Evolutionary conservation across 2,888 invertebrate species (phyloP).

Genomic region (Leptopilina syphax): DNA sequence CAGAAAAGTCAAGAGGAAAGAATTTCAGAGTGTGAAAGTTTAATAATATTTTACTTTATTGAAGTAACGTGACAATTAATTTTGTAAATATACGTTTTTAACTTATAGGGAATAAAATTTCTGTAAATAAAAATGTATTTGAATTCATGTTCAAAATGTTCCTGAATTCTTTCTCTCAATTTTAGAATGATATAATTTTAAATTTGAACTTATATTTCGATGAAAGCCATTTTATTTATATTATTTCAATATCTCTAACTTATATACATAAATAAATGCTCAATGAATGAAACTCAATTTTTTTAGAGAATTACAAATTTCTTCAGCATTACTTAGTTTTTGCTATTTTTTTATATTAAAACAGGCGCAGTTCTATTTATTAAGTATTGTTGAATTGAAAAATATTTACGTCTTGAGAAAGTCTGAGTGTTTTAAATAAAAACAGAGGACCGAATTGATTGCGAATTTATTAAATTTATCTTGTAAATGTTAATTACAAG

Average conservation of each 20-base stretch:
- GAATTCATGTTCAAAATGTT: slow-evolving; percentile 12
- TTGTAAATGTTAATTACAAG: slow-evolving; percentile 23
- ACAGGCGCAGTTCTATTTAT: not conserved
- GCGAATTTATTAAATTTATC: not conserved
- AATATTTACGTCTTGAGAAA: not conserved
- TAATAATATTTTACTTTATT: not conserved
- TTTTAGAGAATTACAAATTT: slow-evolving; percentile 3
- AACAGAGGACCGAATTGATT: not conserved
- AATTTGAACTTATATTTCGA: slow-evolving; percentile 2
- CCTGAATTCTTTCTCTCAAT: slow-evolving; percentile 36
- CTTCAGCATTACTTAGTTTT: not conserved
- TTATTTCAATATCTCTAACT: slow-evolving; percentile 15
- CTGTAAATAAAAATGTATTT: slow-evolving; percentile 3
- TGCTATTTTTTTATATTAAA: not conserved
- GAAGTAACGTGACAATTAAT: not conserved
- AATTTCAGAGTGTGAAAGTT: slow-evolving; percentile 28
- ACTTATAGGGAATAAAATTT: slow-evolving; percentile 28
- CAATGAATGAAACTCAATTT: slow-evolving; percentile 18
- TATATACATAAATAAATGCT: slow-evolving; percentile 11
- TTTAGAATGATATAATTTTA: slow-evolving; percentile 8
- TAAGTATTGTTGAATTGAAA: slow-evolving; percentile 1
- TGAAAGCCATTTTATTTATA: slow-evolving; percentile 31
- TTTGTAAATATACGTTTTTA: slow-evolving; percentile 35
- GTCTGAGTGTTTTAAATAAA: slow-evolving; percentile 9
- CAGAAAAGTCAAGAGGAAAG: not conserved